phyloP scores from a whole-genome alignment of 2,113 vertebrate genomes.

The Tragelaphus scriptus region DNA sequence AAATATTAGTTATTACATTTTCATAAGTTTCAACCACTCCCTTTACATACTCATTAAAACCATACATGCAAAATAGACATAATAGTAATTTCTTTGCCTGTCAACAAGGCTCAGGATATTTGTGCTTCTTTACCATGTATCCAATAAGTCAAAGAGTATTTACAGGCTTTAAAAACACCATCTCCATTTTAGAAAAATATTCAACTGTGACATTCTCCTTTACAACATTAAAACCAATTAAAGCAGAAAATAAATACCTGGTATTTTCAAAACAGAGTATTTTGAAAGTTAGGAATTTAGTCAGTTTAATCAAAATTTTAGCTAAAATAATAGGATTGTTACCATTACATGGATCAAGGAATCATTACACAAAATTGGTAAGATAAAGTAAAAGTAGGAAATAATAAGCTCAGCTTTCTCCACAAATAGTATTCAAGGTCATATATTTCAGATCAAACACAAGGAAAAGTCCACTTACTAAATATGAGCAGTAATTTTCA shows the following conservation, averaged over 20 bases:
- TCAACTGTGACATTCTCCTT: not conserved
- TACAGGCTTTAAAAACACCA: not conserved
- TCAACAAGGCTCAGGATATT: fast-evolving
- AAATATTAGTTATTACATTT: not conserved
- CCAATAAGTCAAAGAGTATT: fast-evolving
- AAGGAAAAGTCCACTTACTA: not conserved
- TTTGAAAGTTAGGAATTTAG: not conserved
- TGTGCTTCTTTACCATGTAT: not conserved
- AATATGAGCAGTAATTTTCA: constrained; percentile 12
- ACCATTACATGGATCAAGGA: not conserved
- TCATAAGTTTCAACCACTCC: not conserved
- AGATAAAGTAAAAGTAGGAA: not conserved
- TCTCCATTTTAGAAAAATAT: not conserved
- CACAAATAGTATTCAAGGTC: not conserved
- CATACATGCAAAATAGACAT: not conserved
- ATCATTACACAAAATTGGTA: not conserved
- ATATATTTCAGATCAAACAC: not conserved
- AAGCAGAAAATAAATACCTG: not conserved
- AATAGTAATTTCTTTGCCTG: not conserved
- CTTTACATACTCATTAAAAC: not conserved
- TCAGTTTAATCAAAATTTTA: not conserved
- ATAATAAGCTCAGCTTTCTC: not conserved
- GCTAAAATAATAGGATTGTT: not conserved
- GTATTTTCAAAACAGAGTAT: not conserved
- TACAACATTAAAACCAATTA: not conserved